Evolutionary conservation across 2,888 invertebrate genomes (phyloP), one percentile per base, ranked within the genome.

Genomic region (Choreutis nemorana): DNA sequence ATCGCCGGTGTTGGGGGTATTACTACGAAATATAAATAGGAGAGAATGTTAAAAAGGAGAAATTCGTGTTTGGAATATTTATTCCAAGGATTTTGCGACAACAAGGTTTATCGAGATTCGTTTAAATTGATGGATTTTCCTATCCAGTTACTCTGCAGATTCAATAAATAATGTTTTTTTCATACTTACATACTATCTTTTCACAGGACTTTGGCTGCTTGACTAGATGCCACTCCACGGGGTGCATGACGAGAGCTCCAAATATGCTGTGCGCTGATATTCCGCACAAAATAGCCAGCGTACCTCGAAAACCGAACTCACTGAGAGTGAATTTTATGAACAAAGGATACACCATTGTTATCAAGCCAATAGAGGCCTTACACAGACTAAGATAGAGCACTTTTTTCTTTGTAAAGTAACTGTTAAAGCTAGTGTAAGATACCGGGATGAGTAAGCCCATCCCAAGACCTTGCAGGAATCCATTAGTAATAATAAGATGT

Each of bases 381-480:
- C 87, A 83, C 4, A 86, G 60, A 48, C 87, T 86, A 67, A 89
- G 83, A 66, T 89, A 86, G 44, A 87, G 79, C 7, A 87, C 83
- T 40, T 89, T 78, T 53, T 82, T 86, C 59, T 84, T 83, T 10
- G 87, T 83, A 42, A 90, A 90, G 45, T 88, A 90, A 35, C 84
- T 82, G 47, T 90, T 90, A 44, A 90, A 87, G 32, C 86, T 85
- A 0, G 89, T 86, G 43, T 87, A 87, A 1, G 84, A 79, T 21
- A 88, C 81, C n/a, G 89, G 88, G 42, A 89, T 78, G 44, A 90
- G 84, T 3, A 90, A 54, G 0, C 90, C 90, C 54, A 87, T 83
- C 30, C 88, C 89, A 13, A 78, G 45, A 44, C 85, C 85, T 64
- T 84, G 85, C 4, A 87, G 55, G 35, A 87, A 56, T 31, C 87